A percentile compares a stretch with the other conserved stretches of the same genome.
These are phyloP conservation scores for Parapristionchus giblindavisi DNA, from an alignment of 2,888 invertebrate species.

Conservation along the genomic window DNA sequence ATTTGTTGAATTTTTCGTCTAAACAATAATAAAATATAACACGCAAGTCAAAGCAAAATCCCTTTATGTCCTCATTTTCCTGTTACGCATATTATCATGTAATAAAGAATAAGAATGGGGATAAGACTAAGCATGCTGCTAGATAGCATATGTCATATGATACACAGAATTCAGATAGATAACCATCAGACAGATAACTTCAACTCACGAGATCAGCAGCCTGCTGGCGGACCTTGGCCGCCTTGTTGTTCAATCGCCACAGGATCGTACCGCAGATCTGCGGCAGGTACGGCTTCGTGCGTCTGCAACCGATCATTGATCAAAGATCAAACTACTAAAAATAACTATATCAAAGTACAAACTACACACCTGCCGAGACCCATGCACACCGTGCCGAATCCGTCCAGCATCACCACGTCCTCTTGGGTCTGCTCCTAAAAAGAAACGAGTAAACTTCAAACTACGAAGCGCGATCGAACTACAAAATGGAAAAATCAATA, in stretches of 20 bases:
- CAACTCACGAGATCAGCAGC: constrained; percentile 86
- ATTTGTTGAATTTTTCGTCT: too few relatives aligned
- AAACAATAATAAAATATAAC: too few relatives aligned
- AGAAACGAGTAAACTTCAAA: not conserved
- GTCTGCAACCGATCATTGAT: constrained; percentile 75
- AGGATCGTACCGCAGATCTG: constrained; percentile 99
- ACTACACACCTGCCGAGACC: constrained; percentile 79
- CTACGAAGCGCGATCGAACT: not conserved
- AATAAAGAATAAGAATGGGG: too few relatives aligned
- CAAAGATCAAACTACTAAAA: not conserved
- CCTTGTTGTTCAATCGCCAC: constrained; percentile 99
- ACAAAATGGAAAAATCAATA: not conserved
- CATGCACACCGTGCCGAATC: constrained; percentile 98
- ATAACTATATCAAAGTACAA: constrained; percentile 2
- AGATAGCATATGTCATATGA: too few relatives aligned
- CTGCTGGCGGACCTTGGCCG: constrained; percentile 97
- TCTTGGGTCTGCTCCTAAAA: constrained; percentile 99
- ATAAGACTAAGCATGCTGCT: too few relatives aligned
- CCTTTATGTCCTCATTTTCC: too few relatives aligned
- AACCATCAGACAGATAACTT: not conserved
- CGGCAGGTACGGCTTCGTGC: constrained; percentile 97
- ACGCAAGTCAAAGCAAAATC: too few relatives aligned
- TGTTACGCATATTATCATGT: too few relatives aligned
- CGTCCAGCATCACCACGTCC: constrained; percentile 99
- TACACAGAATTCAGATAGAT: too few relatives aligned